Percentiles rank a stretch among this genome's conserved stretches.
Evolutionary conservation across 1,140 invertebrate species (phyloP).

Genomic region (Ceratosolen fusciceps): DNA sequence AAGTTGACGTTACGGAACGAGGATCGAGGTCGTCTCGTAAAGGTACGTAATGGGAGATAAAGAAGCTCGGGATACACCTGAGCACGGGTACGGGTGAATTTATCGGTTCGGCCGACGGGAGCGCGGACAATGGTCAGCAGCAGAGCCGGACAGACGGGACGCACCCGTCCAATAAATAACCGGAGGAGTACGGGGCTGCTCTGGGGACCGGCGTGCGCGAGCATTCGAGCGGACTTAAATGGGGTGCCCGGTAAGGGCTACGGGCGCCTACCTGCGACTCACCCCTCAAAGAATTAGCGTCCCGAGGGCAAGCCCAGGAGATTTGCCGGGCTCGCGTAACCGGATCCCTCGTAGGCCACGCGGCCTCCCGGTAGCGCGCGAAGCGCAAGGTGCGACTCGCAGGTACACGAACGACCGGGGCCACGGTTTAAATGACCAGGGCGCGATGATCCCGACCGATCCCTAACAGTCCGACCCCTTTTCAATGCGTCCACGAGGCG

Average conservation of each 20-base stretch:
- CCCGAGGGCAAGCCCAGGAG: background rate
- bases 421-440: conserved; percentile 1
- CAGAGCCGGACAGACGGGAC: too few species aligned
- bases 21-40: too few species aligned
- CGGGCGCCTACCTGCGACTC: background rate
- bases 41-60: background rate
- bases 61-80: background rate
- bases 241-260: too few species aligned
- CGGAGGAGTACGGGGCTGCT: background rate
- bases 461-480: background rate
- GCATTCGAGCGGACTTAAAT: background rate
- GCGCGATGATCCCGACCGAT: background rate
- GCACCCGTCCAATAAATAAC: conserved; percentile 7
- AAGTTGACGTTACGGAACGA: too few species aligned
- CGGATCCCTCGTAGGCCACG: background rate
- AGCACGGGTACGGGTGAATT: background rate
- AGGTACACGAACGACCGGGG: background rate
- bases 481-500: background rate
- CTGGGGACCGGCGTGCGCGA: background rate
- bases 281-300: background rate
- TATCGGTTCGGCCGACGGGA: background rate
- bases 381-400: background rate
- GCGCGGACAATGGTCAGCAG: too few species aligned
- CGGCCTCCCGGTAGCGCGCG: background rate
- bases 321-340: background rate